A percentile compares a stretch with the other conserved stretches of the same genome.
Evolutionary conservation across 2,888 invertebrate genomes (phyloP).

Genomic region (Notodonta dromedarius): DNA sequence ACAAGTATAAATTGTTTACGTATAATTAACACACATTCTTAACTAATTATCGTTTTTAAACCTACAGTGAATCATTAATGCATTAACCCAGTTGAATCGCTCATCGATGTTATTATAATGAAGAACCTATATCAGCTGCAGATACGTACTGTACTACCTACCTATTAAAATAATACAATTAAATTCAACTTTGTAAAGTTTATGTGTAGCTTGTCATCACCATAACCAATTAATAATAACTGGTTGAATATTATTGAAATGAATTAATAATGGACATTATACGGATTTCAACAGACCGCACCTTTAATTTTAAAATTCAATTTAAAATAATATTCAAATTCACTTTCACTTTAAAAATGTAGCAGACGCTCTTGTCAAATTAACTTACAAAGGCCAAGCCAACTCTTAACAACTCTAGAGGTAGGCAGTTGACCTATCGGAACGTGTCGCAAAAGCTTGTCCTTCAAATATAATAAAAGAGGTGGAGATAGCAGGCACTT

Average conservation of each 20-base stretch:
- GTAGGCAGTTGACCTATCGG: slow-evolving; percentile 7
- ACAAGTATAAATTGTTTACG: slow-evolving; percentile 42
- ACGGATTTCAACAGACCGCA: no score
- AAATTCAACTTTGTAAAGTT: not conserved
- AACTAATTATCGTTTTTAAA: slow-evolving; percentile 39
- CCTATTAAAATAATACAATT: not conserved
- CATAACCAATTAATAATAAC: not conserved
- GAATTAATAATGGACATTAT: not conserved
- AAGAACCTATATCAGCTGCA: not conserved
- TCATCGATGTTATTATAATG: slow-evolving; percentile 12
- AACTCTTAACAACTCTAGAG: not conserved
- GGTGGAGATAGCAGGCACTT: slow-evolving; percentile 5
- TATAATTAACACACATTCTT: slow-evolving; percentile 50
- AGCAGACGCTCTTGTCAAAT: not conserved
- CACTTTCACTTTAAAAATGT: not conserved
- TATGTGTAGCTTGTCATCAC: not conserved
- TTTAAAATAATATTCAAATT: not conserved
- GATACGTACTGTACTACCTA: not conserved
- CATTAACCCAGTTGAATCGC: slow-evolving; percentile 39
- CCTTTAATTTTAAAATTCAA: not conserved
- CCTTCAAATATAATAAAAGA: slow-evolving; percentile 14
- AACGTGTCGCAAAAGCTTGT: slow-evolving; percentile 6
- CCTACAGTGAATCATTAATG: slow-evolving; percentile 43
- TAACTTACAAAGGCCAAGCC: not conserved
- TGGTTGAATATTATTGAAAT: not conserved